phyloP scores from a whole-genome alignment of 2,797 vertebrate genomes.

The Malurus splendens region DNA sequence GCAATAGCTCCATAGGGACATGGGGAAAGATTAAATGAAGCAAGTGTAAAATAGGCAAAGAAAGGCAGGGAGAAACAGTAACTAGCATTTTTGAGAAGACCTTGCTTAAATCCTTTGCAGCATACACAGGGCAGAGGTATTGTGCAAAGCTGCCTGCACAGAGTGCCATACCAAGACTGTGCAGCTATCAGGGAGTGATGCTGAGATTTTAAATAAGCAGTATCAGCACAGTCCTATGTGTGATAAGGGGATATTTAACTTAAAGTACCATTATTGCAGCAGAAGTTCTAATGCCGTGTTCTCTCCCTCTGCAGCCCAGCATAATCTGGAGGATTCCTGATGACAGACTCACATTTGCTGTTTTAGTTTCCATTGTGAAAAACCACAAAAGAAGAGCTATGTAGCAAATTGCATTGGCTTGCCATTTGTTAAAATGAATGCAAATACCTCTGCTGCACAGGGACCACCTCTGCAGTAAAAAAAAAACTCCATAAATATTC shows the following conservation, averaged over 20 bases:
- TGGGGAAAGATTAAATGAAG: neutral
- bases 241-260: neutral
- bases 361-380: neutral
- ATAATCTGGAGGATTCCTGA: neutral
- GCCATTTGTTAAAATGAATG: neutral
- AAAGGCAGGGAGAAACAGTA: neutral
- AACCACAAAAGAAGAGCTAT: neutral
- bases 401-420: neutral
- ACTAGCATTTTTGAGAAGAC: neutral
- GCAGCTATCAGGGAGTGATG: neutral
- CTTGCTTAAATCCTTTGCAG: neutral
- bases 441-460: neutral
- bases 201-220: neutral
- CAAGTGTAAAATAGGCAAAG: neutral
- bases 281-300: neutral
- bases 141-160: neutral
- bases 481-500: neutral
- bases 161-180: neutral
- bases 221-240: neutral
- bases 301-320: neutral
- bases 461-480: neutral
- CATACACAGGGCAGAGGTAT: neutral
- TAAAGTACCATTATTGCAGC: neutral
- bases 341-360: neutral
- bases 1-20: fast-evolving